These are phyloP conservation scores for Narcine bancroftii DNA, from an alignment of 2,113 vertebrate genomes.

Conservation along the genomic window DNA sequence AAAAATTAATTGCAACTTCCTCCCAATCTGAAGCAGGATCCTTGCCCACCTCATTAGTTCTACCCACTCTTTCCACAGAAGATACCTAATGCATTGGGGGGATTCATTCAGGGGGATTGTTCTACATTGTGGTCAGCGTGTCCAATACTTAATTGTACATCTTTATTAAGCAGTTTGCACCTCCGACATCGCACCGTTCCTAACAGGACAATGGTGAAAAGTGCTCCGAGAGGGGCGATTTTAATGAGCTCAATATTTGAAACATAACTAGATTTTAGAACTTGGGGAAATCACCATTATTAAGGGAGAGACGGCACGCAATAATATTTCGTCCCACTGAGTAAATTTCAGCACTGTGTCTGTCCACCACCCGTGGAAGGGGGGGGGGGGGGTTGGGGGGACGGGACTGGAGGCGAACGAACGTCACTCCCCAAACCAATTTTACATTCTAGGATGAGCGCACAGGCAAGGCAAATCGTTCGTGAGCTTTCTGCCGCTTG, in stretches of 20 bases:
- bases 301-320: neutral
- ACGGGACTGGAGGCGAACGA: neutral
- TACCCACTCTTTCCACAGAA: neutral
- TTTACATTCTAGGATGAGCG: neutral
- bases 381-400: too few species aligned
- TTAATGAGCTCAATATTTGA: neutral
- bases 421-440: neutral
- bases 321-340: neutral
- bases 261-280: neutral
- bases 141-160: neutral
- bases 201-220: neutral
- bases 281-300: neutral
- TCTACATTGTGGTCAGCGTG: neutral
- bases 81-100: neutral
- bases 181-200: too few species aligned
- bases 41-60: neutral
- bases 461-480: neutral
- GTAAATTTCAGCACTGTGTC: neutral
- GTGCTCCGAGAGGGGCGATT: neutral
- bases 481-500: neutral
- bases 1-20: neutral
- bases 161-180: neutral
- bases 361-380: neutral
- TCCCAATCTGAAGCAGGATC: neutral
- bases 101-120: too few species aligned